Base-by-base conservation (phyloP, 2,888 invertebrate genomes). In the Encarsia formosa region DNA sequence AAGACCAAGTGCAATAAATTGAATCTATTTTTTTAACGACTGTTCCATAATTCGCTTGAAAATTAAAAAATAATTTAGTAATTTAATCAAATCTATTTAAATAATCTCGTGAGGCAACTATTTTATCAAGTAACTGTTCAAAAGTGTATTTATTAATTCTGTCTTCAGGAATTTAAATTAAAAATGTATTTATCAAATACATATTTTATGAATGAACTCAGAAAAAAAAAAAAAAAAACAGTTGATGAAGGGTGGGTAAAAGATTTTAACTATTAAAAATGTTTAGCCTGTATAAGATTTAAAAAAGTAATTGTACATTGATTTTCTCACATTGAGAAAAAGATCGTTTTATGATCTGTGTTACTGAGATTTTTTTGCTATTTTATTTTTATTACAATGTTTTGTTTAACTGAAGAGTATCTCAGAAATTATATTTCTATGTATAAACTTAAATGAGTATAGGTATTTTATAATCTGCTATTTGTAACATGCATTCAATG, bases 241-340 rank as follows among this genome's bases (percentile, higher is more conserved):
- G n/a, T n/a, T n/a, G 18, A 37, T 32, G 31, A 41, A 41, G 6
- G 45, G 50, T 46, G 37, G 37, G 52, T 50, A 41, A 47, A 52
- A 56, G 54, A 50, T 38, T 53, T 48, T 45, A 48, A 24, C 34
- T 23, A 13, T 34, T 24, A 37, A 9, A 41, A 52, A 20, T 41
- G 40, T 52, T 24, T 53, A 52, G 24, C 42, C n/a, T 44, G 37
- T 49, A 46, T 41, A 48, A 55, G 42, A 56, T 34, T 52, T 26
- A 37, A 47, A 59, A 46, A 45, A 35, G 48, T 47, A 44, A 29
- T 46, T 34, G 44, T 37, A 23, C 45, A 51, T 51, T 51, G 53
- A 48, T 51, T 56, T 56, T 56, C 56, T 56, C 56, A 56, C 53
- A 56, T 56, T 56, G 56, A 56, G 56, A 56, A 56, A 56, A 18